Conservation (phyloP, 1,140 invertebrate genomes). For the Gryllus bimaculatus region DNA sequence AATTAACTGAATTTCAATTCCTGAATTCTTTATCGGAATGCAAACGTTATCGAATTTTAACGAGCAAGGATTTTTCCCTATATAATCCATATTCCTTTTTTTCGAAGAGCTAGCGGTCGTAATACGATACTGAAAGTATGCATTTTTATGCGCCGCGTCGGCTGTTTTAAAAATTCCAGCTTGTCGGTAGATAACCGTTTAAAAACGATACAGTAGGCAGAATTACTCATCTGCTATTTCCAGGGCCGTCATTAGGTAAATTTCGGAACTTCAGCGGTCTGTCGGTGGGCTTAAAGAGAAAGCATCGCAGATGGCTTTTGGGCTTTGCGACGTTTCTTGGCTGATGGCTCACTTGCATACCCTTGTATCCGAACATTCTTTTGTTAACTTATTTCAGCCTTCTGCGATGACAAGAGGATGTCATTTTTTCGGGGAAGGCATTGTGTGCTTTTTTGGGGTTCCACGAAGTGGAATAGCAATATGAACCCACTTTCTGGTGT, state of each 20-base stretch:
- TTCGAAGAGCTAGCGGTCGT: background rate
- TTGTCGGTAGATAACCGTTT: background rate
- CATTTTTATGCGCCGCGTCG: background rate
- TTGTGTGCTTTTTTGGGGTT: too few relatives aligned
- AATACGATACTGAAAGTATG: background rate
- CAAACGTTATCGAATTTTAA: conserved; percentile 1
- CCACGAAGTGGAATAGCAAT: too few relatives aligned
- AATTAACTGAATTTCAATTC: background rate
- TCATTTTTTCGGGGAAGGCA: too few relatives aligned
- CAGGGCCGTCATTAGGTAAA: background rate
- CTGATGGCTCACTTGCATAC: too few relatives aligned
- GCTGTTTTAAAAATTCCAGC: background rate
- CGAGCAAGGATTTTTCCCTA: background rate
- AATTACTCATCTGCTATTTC: background rate
- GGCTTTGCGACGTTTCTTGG: too few relatives aligned
- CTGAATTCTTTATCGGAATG: background rate
- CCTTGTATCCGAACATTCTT: too few relatives aligned
- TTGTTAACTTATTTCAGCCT: too few relatives aligned
- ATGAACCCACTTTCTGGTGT: too few relatives aligned
- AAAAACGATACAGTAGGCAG: background rate
- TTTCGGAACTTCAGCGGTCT: background rate
- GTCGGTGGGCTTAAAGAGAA: too few relatives aligned
- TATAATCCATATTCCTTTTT: background rate
- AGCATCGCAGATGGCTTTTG: too few relatives aligned
- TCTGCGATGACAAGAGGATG: too few relatives aligned